A percentile compares a stretch with the other conserved stretches of the same genome.
Evolutionary conservation across 2,797 vertebrate genomes (phyloP).

Genomic region (Craterocephalus amniculus): DNA sequence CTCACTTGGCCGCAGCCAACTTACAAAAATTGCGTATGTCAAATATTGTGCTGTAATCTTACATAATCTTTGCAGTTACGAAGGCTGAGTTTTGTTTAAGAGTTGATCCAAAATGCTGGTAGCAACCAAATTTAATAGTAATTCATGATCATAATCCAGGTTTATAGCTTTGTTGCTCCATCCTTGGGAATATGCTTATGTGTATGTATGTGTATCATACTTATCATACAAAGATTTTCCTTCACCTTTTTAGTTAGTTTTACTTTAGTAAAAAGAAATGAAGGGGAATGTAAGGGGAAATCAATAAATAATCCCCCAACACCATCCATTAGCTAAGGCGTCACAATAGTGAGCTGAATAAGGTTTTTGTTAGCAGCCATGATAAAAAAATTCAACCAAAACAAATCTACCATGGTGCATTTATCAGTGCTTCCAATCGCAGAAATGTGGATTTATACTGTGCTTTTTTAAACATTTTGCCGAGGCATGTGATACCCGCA

Average conservation of each 20-base stretch:
- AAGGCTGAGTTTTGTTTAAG: neutral
- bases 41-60: neutral
- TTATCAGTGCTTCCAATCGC: conserved; percentile 30
- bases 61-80: neutral
- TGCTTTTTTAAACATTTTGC: conserved; percentile 32
- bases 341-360: conserved; percentile 38
- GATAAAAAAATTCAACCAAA: conserved; percentile 41
- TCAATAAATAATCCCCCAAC: conserved; percentile 28
- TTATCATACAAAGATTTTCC: too few species aligned
- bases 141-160: neutral
- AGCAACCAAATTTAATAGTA: neutral
- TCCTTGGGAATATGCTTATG: too few species aligned
- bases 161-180: too few species aligned
- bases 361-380: conserved; percentile 44
- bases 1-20: too few species aligned
- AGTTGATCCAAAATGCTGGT: too few species aligned
- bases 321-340: conserved; percentile 13
- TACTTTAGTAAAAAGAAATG: too few species aligned
- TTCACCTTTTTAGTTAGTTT: too few species aligned
- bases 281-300: too few species aligned
- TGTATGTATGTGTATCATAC: too few species aligned
- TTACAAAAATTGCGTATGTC: neutral
- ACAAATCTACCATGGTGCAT: conserved; percentile 42
- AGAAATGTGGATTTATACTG: conserved; percentile 34
- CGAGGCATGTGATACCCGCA: conserved; percentile 54